A percentile compares a stretch with the other conserved stretches of the same genome.
phyloP scores from a whole-genome alignment of 2,797 vertebrate species.

The Adrianichthys oophorus region DNA sequence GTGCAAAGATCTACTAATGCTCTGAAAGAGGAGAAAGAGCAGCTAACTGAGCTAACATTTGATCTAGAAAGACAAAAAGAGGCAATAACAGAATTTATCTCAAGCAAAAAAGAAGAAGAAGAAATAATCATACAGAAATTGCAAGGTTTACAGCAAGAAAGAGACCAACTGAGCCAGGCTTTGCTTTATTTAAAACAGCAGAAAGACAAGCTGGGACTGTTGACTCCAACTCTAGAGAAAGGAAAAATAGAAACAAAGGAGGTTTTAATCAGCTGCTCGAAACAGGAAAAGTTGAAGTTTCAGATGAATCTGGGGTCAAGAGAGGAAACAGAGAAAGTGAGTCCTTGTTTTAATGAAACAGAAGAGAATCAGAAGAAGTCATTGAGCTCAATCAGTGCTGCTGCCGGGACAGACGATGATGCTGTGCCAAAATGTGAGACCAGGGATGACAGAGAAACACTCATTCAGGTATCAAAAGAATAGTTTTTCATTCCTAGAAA shows the following conservation, averaged over 20 bases:
- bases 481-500: not conserved
- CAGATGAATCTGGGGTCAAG: conserved; percentile 27
- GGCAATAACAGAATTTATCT: conserved; percentile 41
- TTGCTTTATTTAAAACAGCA: conserved; percentile 53
- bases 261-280: conserved; percentile 48
- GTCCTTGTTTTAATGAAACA: conserved; percentile 21
- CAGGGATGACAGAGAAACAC: conserved; percentile 22
- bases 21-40: conserved; percentile 57
- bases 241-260: conserved; percentile 52
- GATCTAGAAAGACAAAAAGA: conserved; percentile 51
- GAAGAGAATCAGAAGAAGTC: conserved; percentile 19
- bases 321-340: conserved; percentile 39
- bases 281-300: conserved; percentile 51
- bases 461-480: conserved; percentile 49
- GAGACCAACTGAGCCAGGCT: conserved; percentile 38
- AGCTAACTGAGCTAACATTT: conserved; percentile 35
- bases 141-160: conserved; percentile 52
- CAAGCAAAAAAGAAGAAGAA: conserved; percentile 40
- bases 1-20: conserved; percentile 30
- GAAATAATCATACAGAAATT: conserved; percentile 37
- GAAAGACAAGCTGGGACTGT: conserved; percentile 39
- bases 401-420: not conserved
- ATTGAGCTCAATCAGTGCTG: conserved; percentile 6
- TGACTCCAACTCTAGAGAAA: conserved; percentile 37
- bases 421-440: conserved; percentile 24